Percentiles rank a stretch among this genome's conserved stretches.
Evolutionary conservation across 2,888 invertebrate genomes (phyloP).

Genomic region (Gryllus longicercus): DNA sequence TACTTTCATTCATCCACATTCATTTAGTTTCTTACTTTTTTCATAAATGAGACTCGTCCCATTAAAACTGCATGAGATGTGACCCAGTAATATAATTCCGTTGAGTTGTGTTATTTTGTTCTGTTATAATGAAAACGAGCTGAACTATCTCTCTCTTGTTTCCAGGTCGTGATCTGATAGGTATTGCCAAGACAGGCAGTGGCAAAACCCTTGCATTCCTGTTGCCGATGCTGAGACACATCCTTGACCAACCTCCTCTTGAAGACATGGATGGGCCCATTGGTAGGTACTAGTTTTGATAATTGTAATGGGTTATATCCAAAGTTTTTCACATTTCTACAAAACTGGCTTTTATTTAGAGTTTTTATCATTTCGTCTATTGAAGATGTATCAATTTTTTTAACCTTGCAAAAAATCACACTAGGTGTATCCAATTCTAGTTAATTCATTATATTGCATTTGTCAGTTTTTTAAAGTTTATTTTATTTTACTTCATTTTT

Average conservation of each 20-base stretch:
- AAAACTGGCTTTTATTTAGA: background rate
- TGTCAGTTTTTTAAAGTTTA: too few relatives aligned
- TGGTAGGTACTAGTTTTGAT: slow-evolving; percentile 44
- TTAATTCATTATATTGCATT: too few relatives aligned
- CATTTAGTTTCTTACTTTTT: too few relatives aligned
- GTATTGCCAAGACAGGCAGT: slow-evolving; percentile 98
- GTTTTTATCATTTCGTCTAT: background rate
- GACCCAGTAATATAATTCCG: too few relatives aligned
- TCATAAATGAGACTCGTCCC: too few relatives aligned
- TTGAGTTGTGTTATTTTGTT: too few relatives aligned
- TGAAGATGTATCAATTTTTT: background rate
- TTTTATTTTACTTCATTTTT: background rate
- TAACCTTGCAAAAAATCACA: too few relatives aligned
- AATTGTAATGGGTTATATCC: background rate
- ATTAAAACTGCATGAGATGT: too few relatives aligned
- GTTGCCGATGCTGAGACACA: slow-evolving; percentile 95
- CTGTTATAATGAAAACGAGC: too few relatives aligned
- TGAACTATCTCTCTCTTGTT: background rate
- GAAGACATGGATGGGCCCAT: slow-evolving; percentile 97
- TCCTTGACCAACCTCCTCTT: slow-evolving; percentile 88
- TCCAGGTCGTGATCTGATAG: slow-evolving; percentile 82
- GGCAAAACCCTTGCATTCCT: slow-evolving; percentile 98
- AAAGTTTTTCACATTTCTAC: background rate
- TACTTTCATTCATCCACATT: too few relatives aligned
- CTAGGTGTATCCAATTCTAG: too few relatives aligned